A percentile compares a stretch with the other conserved stretches of the same genome.
Evolutionary conservation across 2,888 invertebrate genomes (phyloP).

Genomic region (Malthinus flaveolus): DNA sequence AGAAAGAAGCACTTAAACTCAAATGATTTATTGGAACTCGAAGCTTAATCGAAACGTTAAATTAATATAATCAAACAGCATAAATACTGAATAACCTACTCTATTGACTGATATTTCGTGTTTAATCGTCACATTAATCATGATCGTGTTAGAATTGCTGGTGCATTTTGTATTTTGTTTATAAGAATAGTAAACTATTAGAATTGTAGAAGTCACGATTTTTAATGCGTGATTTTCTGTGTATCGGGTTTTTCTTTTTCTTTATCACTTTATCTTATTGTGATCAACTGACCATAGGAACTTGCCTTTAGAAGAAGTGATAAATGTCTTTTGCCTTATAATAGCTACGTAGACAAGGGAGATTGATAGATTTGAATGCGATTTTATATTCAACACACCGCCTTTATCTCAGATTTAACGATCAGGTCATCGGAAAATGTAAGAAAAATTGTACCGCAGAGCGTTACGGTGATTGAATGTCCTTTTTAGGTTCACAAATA

Average conservation of each 20-base stretch:
- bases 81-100: constrained; percentile 9
- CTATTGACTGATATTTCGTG: constrained; percentile 14
- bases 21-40: constrained; percentile 10
- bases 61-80: constrained; percentile 2
- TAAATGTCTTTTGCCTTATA: constrained; percentile 38
- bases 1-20: constrained; percentile 1
- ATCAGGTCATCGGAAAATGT: constrained; percentile 7
- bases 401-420: constrained; percentile 18
- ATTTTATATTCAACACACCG: constrained; percentile 18
- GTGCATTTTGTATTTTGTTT: background rate
- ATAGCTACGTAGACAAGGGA: constrained; percentile 37
- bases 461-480: constrained; percentile 7
- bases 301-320: constrained; percentile 36
- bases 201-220: constrained; percentile 16
- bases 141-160: background rate
- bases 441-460: constrained; percentile 11
- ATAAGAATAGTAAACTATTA: background rate
- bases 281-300: constrained; percentile 44
- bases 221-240: constrained; percentile 11
- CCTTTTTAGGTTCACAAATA: background rate
- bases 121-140: background rate
- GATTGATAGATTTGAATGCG: constrained; percentile 37
- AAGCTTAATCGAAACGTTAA: constrained; percentile 3
- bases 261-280: constrained; percentile 34
- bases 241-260: constrained; percentile 17